Base-by-base conservation (phyloP, 1,140 invertebrate species). In the Notospermus geniculatus region DNA sequence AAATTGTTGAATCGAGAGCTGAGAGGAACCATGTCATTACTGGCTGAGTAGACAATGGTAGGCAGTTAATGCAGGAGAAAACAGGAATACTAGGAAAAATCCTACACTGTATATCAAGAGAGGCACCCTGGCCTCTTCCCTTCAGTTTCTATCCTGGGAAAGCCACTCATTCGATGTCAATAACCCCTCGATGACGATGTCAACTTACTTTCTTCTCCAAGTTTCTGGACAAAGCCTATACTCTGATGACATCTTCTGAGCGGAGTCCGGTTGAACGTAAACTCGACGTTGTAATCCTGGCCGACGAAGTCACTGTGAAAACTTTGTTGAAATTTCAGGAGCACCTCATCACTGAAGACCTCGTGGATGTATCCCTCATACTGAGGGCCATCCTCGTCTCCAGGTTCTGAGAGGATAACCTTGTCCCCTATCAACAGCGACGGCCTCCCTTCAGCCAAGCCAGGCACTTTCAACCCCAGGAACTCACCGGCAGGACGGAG, bases 361-460 rank as follows among this genome's bases (percentile, higher is more conserved):
- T 87, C 85, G 74, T 93, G 90, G 66, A 95, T 87, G 65, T 81
- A 87, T n/a, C 92, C 92, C 83, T 93, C 87, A 77, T 88, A 92
- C 46, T 65, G 41, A 11, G 72, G 67, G 19, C 68, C 69, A 66
- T 22, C 62, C 23, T 67, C 66, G 22, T 77, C 74, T 9, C 60
- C 65, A 22, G 79, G 79, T 19, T 68, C 70, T 4, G 74, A 73
- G 2, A 83, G 86, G 29, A 88, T 82, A 22, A 90, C 86, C 76
- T 81, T 85, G 77, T 97, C 93, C 1, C 92, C 91, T 52, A 87
- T 72, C 41, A 94, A 84, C 7, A 97, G 75, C 1, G 91, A 93
- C 1, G 93, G 94, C 53, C 93, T 84, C 67, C 86, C 88, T 78
- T 96, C 93, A 54, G 86, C 84, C 13, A 96, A 80, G 59, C 91